Percentiles rank a stretch among this genome's conserved stretches.
phyloP scores from a whole-genome alignment of 1,140 invertebrate genomes.

The Pseudoatta argentina region DNA sequence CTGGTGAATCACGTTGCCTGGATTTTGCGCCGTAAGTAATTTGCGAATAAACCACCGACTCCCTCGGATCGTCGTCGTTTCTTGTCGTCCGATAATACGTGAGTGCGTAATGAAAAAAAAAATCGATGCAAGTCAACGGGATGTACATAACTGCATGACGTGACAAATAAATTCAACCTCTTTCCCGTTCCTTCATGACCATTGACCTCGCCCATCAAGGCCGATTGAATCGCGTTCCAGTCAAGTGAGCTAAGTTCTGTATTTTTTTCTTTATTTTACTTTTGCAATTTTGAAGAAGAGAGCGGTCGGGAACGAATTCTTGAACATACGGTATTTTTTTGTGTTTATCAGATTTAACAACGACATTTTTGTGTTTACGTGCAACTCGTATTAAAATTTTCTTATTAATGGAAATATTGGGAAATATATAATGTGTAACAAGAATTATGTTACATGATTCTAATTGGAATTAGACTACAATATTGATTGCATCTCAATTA shows the following conservation, averaged over 20 bases:
- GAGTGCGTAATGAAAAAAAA: no score
- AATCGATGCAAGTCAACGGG: background rate
- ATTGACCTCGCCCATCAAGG: background rate
- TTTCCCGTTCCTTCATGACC: background rate
- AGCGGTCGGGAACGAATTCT: background rate
- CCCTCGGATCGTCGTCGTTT: background rate
- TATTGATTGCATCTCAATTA: background rate
- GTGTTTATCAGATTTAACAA: background rate
- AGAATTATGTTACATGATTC: background rate
- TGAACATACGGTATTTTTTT: background rate
- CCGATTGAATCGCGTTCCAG: background rate
- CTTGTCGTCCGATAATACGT: no score
- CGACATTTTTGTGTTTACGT: background rate
- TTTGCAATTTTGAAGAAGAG: background rate
- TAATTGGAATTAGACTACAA: background rate
- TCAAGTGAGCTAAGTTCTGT: background rate
- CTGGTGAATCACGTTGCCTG: background rate
- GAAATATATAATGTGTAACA: background rate
- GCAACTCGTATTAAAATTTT: background rate
- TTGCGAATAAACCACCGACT: background rate
- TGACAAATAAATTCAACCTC: background rate
- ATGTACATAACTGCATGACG: background rate
- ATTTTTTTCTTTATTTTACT: background rate
- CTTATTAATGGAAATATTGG: background rate
- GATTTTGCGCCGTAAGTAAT: background rate